Base-by-base conservation (phyloP, 2,113 vertebrate genomes). In the Pterocles gutturalis region DNA sequence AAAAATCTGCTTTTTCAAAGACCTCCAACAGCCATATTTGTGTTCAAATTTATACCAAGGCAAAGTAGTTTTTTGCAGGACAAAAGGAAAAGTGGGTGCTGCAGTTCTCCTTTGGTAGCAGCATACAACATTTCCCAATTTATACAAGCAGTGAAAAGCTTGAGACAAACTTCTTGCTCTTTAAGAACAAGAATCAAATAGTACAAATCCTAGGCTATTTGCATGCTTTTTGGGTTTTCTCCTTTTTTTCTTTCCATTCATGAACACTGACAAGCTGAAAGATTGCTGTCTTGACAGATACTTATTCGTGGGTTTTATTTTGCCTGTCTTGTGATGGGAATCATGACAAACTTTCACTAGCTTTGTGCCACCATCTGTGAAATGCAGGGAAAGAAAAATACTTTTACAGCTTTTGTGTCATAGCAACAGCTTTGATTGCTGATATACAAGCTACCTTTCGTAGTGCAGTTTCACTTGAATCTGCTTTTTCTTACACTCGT, bases 261-360 rank as follows among this genome's bases (percentile, higher is more conserved):
- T 34, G 45, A 92, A 61, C 26, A 43, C 57, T 72, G 79, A 85
- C 82, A 92, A 72, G 45, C 72, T 90, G 89, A 72, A 93, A 90
- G 66, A 93, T 93, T 90, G 18, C 45, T 83, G 17, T 54, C 87
- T 77, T 85, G 75, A 73, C 85, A 95, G 73, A 48, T 85, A 60
- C 26, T 94, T 96, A 67, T 82, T 70, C 64, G 45, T 69, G 54
- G 17, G 25, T 94, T 90, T 96, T 95, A 90, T 92, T 91, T 94
- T 86, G 71, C 53, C 85, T 83, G 16, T 54, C 49, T 90, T 77
- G 19, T 83, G 79, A 64, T 51, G 57, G 43, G 53, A 93, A 38
- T 93, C 62, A 69, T 38, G 67, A 48, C 41, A 92, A 89, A 46
- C n/a, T 72, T 83, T 31, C 49, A 54, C 31, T 43, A 48, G 33